Percentiles rank a stretch among this genome's conserved stretches.
These are phyloP conservation scores for Ganaspis sp. DNA, from an alignment of 1,140 invertebrate genomes.

Conservation along the genomic window DNA sequence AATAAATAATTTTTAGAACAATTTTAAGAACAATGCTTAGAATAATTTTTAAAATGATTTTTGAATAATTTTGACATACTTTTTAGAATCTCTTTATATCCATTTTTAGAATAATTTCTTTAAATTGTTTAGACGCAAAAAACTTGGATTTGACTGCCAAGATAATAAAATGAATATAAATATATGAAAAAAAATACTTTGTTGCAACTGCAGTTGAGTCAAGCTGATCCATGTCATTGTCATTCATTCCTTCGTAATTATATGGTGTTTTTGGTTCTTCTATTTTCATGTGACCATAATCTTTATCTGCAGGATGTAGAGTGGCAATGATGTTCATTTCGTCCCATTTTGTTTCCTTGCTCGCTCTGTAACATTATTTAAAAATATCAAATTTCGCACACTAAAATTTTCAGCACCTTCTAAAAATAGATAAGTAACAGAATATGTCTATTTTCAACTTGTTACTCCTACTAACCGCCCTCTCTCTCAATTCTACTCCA, in stretches of 20 bases:
- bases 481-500: not conserved
- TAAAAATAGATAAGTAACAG: conserved; percentile 27
- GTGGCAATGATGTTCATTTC: conserved; percentile 99
- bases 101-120: no score
- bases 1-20: no score
- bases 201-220: conserved; percentile 88
- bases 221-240: conserved; percentile 84
- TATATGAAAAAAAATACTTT: conserved; percentile 78
- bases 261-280: conserved; percentile 99
- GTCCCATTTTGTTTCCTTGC: conserved; percentile 95
- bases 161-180: conserved; percentile 32
- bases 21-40: no score
- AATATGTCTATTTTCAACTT: conserved; percentile 11
- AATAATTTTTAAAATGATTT: no score
- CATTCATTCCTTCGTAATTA: conserved; percentile 84
- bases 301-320: conserved; percentile 97
- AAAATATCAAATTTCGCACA: conserved; percentile 38
- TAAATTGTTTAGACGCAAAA: no score
- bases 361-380: conserved; percentile 73
- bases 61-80: no score
- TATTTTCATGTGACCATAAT: conserved; percentile 99
- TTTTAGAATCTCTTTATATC: no score
- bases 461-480: not conserved
- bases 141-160: no score
- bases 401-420: not conserved